phyloP scores from a whole-genome alignment of 2,888 invertebrate genomes.

The Leucophora obtusa region DNA sequence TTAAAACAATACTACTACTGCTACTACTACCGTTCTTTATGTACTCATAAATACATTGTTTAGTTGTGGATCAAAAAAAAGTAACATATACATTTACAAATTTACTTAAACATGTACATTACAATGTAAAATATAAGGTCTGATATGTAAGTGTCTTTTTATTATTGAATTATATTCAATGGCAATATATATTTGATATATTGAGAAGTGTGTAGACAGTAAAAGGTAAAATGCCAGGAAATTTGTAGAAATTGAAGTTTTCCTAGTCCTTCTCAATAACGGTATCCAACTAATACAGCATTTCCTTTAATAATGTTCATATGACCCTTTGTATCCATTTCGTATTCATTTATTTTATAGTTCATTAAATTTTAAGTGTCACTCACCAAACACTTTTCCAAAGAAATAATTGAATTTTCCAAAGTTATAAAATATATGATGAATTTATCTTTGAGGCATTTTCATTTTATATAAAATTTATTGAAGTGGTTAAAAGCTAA shows the following conservation, averaged over 20 bases:
- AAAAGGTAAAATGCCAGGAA: not conserved
- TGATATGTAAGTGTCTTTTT: conserved; percentile 15
- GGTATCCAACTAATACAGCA: too few relatives aligned
- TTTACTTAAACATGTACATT: not conserved
- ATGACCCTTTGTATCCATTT: not conserved
- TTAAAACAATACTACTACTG: too few relatives aligned
- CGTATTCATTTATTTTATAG: conserved; percentile 21
- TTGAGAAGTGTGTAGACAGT: not conserved
- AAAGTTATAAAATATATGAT: conserved; percentile 24
- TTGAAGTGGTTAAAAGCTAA: not conserved
- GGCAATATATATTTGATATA: not conserved
- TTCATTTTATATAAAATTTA: conserved; percentile 3
- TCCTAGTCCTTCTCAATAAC: not conserved
- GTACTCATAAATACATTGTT: not conserved
- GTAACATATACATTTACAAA: not conserved
- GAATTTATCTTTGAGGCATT: conserved; percentile 2
- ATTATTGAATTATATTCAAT: conserved; percentile 34
- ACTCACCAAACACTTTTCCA: conserved; percentile 12
- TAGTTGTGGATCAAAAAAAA: not conserved
- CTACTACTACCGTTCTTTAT: too few relatives aligned
- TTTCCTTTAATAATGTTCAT: not conserved
- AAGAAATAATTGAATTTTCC: conserved; percentile 34
- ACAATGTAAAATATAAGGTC: conserved; percentile 4
- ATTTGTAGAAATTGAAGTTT: not conserved
- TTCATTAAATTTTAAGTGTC: conserved; percentile 50